Conservation (phyloP, 2,797 vertebrate genomes). For the Propithecus deckenii region DNA sequence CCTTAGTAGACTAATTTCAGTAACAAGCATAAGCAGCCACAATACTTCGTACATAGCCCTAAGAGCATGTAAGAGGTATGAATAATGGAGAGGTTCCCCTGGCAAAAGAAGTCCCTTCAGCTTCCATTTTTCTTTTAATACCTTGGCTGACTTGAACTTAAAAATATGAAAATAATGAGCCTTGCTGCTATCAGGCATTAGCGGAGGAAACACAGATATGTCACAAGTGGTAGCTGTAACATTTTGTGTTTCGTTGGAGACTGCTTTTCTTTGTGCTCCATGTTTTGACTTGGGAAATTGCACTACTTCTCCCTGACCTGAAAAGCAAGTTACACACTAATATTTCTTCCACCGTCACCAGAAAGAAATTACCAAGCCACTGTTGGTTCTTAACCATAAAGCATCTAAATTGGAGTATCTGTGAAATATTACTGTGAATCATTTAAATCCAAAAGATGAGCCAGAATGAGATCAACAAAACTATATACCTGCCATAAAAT, state of each 20-base stretch:
- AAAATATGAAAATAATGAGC: slow-evolving; percentile 33
- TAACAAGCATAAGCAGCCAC: not conserved
- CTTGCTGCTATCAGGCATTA: not conserved
- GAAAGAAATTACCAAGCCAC: not conserved
- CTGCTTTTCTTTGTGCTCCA: not conserved
- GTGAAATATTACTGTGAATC: not conserved
- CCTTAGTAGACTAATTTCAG: not conserved
- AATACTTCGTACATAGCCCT: not conserved
- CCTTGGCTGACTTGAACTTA: not conserved
- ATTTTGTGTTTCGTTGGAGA: not conserved
- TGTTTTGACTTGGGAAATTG: not conserved
- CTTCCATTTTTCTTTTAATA: not conserved
- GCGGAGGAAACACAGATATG: not conserved
- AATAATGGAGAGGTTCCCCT: not conserved
- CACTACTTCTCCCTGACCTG: not conserved
- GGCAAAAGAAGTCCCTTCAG: not conserved
- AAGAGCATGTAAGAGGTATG: not conserved
- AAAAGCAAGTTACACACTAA: not conserved
- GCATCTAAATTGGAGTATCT: not conserved
- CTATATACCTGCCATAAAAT: not conserved
- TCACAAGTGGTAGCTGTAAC: not conserved
- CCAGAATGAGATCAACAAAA: not conserved
- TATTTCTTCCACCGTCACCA: not conserved
- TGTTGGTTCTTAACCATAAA: not conserved
- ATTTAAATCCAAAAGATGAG: not conserved